These are phyloP conservation scores for Chelonus insularis DNA, from an alignment of 1,140 invertebrate genomes.

Conservation along the genomic window DNA sequence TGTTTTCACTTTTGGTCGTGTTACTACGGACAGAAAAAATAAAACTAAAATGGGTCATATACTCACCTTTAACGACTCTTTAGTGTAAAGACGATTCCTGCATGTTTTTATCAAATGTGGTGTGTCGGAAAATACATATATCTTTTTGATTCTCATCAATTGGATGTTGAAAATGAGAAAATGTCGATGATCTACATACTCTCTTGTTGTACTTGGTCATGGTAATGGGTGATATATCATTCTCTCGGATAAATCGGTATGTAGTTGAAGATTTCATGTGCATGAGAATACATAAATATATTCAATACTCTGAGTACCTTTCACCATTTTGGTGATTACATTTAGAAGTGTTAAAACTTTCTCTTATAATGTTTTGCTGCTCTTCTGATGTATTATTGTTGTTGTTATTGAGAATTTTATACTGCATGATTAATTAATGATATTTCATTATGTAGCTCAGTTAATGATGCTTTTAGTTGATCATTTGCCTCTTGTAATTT, in stretches of 20 bases:
- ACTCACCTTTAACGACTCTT: neutral
- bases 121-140: constrained; percentile 27
- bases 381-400: neutral
- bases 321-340: neutral
- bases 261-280: neutral
- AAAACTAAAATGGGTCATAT: neutral
- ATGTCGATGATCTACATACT: neutral
- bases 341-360: neutral
- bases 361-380: neutral
- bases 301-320: neutral
- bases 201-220: neutral
- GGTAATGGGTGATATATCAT: neutral
- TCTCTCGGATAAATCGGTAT: neutral
- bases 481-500: too few species aligned
- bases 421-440: too few species aligned
- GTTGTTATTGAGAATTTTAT: too few species aligned
- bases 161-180: constrained; percentile 25
- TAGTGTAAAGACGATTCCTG: constrained; percentile 14
- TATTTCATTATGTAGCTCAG: too few species aligned
- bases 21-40: constrained; percentile 4
- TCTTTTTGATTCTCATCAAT: constrained; percentile 17
- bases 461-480: too few species aligned
- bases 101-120: constrained; percentile 20
- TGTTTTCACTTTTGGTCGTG: constrained; percentile 21
- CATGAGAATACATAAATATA: neutral